These are phyloP conservation scores for Caenorhabditis briggsae DNA, from an alignment of 1,140 invertebrate genomes.

Conservation along the genomic window DNA sequence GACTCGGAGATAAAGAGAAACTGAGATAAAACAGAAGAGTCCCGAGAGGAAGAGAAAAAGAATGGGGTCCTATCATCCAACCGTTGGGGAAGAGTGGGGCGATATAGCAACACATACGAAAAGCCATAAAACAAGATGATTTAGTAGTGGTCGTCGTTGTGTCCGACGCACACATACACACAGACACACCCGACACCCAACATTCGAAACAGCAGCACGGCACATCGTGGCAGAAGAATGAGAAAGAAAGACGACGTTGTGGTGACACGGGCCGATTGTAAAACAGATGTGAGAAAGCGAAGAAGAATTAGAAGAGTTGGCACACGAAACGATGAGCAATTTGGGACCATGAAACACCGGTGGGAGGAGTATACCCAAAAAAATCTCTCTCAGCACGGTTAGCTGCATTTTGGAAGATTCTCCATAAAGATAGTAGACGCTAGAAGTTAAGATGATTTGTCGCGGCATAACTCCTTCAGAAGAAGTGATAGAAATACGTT, in stretches of 20 bases:
- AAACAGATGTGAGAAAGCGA: conserved; percentile 52
- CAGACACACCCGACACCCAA: background rate
- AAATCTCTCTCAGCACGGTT: too few species aligned
- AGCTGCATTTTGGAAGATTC: too few species aligned
- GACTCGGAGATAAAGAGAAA: background rate
- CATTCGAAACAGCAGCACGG: background rate
- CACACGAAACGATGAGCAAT: background rate
- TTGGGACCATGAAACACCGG: too few species aligned
- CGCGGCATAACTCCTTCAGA: too few species aligned
- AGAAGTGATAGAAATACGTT: too few species aligned
- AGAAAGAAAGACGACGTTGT: conserved; percentile 36
- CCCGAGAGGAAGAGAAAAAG: conserved; percentile 6
- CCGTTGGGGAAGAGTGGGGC: background rate
- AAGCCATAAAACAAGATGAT: conserved; percentile 56
- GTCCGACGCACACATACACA: conserved; percentile 1
- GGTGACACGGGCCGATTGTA: conserved; percentile 46
- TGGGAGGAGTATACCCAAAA: too few species aligned
- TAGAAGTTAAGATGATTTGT: too few species aligned
- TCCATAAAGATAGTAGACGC: too few species aligned
- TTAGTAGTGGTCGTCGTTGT: conserved; percentile 51
- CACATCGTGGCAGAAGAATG: background rate
- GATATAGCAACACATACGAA: conserved; percentile 56
- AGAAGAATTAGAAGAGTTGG: background rate
- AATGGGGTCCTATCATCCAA: background rate
- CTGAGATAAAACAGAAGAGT: background rate